Conservation (phyloP, 2,113 vertebrate genomes). For the Apus apus region DNA sequence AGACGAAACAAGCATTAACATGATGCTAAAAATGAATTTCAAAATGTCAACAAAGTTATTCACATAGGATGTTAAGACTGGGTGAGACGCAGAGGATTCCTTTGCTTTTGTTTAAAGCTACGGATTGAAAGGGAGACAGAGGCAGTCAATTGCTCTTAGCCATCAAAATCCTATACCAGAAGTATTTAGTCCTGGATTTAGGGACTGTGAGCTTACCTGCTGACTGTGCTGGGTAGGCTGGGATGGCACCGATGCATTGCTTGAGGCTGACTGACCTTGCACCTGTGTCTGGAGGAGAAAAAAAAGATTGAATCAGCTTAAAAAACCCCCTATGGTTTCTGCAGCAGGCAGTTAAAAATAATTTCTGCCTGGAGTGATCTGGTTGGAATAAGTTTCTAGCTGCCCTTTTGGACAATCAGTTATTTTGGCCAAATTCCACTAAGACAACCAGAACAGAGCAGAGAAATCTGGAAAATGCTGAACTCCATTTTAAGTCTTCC, state of each 20-base stretch:
- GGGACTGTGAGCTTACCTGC: conserved; percentile 64
- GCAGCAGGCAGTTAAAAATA: not conserved
- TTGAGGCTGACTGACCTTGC: conserved; percentile 74
- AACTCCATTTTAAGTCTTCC: not conserved
- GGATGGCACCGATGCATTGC: conserved; percentile 61
- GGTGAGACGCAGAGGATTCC: not conserved
- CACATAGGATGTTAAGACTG: not conserved
- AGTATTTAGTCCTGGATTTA: not conserved
- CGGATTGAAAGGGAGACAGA: not conserved
- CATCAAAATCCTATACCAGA: not conserved
- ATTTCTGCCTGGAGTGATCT: not conserved
- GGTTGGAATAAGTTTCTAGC: not conserved
- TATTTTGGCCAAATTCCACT: not conserved
- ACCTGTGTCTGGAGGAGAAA: conserved; percentile 68
- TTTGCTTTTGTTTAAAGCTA: not conserved
- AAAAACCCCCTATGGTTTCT: not conserved
- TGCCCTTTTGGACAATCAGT: not conserved
- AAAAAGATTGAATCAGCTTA: conserved; percentile 33
- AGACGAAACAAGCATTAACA: not conserved
- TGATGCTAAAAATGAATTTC: not conserved
- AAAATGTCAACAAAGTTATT: not conserved
- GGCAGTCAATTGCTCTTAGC: not conserved
- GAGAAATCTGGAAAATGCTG: not conserved
- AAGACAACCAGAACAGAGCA: not conserved
- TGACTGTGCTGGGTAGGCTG: conserved; percentile 75